These are phyloP conservation scores for Pomacea canaliculata DNA, from an alignment of 2,888 invertebrate species.

Conservation along the genomic window DNA sequence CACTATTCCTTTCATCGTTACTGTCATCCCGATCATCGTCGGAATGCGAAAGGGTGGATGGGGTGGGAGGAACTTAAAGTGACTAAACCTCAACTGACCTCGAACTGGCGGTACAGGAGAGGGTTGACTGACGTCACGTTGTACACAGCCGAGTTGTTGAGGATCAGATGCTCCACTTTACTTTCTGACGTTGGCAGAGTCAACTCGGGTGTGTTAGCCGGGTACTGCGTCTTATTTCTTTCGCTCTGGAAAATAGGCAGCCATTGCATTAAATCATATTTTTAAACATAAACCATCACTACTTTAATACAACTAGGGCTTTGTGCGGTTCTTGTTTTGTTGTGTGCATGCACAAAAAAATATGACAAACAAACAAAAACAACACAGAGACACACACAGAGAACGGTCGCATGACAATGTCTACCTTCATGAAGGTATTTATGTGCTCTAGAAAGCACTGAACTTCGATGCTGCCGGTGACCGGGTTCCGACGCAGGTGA, in stretches of 20 bases:
- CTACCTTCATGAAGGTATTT: slow-evolving; percentile 45
- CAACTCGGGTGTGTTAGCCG: not conserved
- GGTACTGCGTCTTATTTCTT: not conserved
- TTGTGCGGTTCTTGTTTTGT: no score
- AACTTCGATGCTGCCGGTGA: slow-evolving; percentile 40
- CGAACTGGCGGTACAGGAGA: slow-evolving; percentile 50
- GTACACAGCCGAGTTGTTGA: slow-evolving; percentile 40
- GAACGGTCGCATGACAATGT: not conserved
- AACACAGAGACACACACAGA: not conserved
- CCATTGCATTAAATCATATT: no score
- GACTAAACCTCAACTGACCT: slow-evolving; percentile 38
- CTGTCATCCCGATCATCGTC: no score
- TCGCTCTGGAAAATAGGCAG: not conserved
- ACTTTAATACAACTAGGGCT: no score
- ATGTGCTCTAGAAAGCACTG: slow-evolving; percentile 47
- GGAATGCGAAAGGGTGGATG: no score
- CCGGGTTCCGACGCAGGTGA: slow-evolving; percentile 41
- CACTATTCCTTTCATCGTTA: no score
- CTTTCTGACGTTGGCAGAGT: slow-evolving; percentile 31
- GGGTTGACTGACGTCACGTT: slow-evolving; percentile 30
- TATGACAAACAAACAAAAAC: not conserved
- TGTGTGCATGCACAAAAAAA: no score
- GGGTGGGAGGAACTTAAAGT: no score
- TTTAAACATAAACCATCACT: no score
- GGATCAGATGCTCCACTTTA: slow-evolving; percentile 41